phyloP scores from a whole-genome alignment of 2,888 invertebrate genomes.

The Sylvicola cinctus region DNA sequence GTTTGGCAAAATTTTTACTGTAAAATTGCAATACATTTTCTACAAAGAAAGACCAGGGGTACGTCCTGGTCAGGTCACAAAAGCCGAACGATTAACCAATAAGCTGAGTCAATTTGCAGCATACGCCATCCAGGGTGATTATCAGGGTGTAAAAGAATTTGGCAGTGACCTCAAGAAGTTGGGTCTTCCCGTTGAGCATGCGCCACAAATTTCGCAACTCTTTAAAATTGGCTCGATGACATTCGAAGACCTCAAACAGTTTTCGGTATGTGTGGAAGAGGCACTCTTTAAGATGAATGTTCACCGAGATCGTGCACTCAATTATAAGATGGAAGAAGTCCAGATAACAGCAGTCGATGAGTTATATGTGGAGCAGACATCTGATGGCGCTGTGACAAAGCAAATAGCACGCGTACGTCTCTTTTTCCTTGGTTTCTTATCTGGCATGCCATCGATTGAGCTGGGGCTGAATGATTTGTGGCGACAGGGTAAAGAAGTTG shows the following conservation, averaged over 20 bases:
- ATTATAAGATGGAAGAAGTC: slow-evolving; percentile 91
- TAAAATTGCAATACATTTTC: slow-evolving; percentile 86
- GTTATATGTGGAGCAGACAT: slow-evolving; percentile 71
- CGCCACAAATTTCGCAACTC: slow-evolving; percentile 88
- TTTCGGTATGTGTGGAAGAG: slow-evolving; percentile 83
- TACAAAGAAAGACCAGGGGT: slow-evolving; percentile 97
- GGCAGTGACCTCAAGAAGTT: slow-evolving; percentile 82
- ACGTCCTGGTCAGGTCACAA: slow-evolving; percentile 82
- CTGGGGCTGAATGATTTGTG: slow-evolving; percentile 93
- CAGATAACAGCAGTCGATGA: slow-evolving; percentile 88
- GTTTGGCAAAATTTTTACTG: slow-evolving; percentile 97
- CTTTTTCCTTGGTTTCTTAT: slow-evolving; percentile 90
- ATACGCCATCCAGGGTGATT: slow-evolving; percentile 83
- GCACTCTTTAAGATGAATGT: slow-evolving; percentile 69
- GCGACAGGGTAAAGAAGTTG: slow-evolving; percentile 97
- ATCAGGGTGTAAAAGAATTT: slow-evolving; percentile 83
- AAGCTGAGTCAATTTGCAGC: slow-evolving; percentile 85
- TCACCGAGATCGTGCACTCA: slow-evolving; percentile 70
- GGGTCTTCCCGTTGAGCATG: slow-evolving; percentile 90
- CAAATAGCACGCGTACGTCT: slow-evolving; percentile 89
- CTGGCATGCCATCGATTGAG: slow-evolving; percentile 93
- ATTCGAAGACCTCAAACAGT: slow-evolving; percentile 79
- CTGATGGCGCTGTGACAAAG: slow-evolving; percentile 60
- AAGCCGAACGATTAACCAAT: slow-evolving; percentile 78
- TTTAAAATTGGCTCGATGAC: slow-evolving; percentile 84